These are phyloP conservation scores for Poliocrania exsul DNA, from an alignment of 2,797 vertebrate genomes.

Conservation along the genomic window DNA sequence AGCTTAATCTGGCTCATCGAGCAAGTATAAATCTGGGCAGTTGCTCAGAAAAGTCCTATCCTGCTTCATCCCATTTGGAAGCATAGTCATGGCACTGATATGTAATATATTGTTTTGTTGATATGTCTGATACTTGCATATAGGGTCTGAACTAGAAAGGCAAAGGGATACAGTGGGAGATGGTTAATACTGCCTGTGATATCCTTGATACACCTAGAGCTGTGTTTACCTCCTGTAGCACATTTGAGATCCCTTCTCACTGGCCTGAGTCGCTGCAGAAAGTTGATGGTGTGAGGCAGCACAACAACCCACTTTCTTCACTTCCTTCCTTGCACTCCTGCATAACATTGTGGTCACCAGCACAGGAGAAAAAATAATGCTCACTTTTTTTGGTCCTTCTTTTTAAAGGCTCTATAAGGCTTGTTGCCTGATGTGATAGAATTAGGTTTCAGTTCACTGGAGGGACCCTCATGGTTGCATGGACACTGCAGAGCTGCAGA, in stretches of 20 bases:
- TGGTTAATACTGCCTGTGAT: neutral
- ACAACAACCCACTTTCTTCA: conserved; percentile 9
- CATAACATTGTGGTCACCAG: neutral
- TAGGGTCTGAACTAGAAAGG: neutral
- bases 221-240: neutral
- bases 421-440: neutral
- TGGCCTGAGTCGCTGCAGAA: neutral
- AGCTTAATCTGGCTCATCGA: neutral
- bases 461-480: fast-evolving
- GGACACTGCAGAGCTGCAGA: neutral
- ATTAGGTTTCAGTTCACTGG: neutral
- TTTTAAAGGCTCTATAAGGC: neutral
- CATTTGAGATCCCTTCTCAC: neutral
- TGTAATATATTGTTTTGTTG: fast-evolving
- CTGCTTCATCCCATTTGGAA: neutral
- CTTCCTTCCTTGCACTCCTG: conserved; percentile 57
- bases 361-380: neutral
- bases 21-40: neutral
- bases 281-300: neutral
- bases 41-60: neutral
- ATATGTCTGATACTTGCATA: neutral
- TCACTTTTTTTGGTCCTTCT: neutral
- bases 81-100: neutral
- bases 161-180: neutral
- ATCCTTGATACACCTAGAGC: neutral